phyloP scores from a whole-genome alignment of 2,113 vertebrate species.

The Anoura caudifer region DNA sequence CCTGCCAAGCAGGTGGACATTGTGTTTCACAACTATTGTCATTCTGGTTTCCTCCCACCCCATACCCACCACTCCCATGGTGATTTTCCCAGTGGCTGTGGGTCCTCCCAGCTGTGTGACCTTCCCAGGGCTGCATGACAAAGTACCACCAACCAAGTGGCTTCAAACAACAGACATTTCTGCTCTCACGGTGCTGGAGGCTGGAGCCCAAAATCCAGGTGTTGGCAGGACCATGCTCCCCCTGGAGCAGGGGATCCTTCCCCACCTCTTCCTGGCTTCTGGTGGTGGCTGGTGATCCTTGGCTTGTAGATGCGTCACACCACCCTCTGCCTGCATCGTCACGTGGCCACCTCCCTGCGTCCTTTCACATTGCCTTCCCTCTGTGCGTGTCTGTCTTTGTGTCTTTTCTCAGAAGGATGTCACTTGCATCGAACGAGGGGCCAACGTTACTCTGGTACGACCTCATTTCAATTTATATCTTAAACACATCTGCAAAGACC shows the following conservation, averaged over 20 bases:
- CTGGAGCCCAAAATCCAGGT: too few relatives aligned
- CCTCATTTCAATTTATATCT: background rate
- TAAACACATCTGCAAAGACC: background rate
- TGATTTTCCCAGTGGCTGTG: background rate
- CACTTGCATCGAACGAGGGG: background rate
- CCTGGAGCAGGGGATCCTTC: background rate
- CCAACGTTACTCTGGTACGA: background rate
- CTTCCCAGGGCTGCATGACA: background rate
- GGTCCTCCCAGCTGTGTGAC: background rate
- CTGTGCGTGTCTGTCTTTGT: background rate
- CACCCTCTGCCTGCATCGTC: background rate
- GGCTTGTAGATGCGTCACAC: too few relatives aligned
- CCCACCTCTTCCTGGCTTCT: background rate
- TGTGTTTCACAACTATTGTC: background rate
- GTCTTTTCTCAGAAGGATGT: background rate
- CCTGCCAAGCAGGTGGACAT: background rate
- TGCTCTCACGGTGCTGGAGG: background rate
- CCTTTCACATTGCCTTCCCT: rapidly evolving
- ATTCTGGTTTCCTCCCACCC: background rate
- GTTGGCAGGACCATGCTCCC: background rate
- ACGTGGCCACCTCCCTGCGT: background rate
- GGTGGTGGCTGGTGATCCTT: background rate
- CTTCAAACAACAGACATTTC: background rate
- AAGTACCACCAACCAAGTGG: background rate
- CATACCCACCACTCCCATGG: background rate